Evolutionary conservation across 53 echinoderm and acorn worm species (phyloP).

Genomic region (Zoroaster sp.): DNA sequence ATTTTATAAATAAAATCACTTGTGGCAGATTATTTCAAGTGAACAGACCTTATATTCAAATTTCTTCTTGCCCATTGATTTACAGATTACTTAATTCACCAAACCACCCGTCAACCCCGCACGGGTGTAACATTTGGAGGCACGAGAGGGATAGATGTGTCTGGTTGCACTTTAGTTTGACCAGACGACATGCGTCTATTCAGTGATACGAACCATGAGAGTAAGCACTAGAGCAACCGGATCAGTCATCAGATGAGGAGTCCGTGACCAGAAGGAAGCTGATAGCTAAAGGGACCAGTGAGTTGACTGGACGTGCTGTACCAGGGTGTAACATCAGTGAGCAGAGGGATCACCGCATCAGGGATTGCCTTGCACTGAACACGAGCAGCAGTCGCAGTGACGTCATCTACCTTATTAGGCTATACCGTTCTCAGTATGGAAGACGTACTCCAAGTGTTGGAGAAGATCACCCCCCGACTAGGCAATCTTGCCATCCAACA

Average conservation of each 20-base stretch:
- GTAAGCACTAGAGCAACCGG: no score
- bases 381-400: not conserved
- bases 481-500: not conserved
- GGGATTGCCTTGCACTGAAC: not conserved
- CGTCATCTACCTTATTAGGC: not conserved
- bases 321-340: not conserved
- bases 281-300: not conserved
- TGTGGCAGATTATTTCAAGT: no score
- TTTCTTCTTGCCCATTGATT: no score
- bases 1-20: no score
- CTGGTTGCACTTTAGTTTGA: not conserved
- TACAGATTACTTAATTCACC: no score
- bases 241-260: no score
- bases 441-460: not conserved
- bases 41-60: no score
- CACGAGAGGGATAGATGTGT: constrained; percentile 23
- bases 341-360: not conserved
- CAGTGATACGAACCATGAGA: not conserved
- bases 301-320: not conserved
- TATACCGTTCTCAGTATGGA: not conserved
- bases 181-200: not conserved
- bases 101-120: no score
- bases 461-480: not conserved
- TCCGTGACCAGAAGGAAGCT: no score
- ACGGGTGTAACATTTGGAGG: constrained; percentile 28